phyloP scores from a whole-genome alignment of 2,113 vertebrate genomes.

The Heliornis fulica region DNA sequence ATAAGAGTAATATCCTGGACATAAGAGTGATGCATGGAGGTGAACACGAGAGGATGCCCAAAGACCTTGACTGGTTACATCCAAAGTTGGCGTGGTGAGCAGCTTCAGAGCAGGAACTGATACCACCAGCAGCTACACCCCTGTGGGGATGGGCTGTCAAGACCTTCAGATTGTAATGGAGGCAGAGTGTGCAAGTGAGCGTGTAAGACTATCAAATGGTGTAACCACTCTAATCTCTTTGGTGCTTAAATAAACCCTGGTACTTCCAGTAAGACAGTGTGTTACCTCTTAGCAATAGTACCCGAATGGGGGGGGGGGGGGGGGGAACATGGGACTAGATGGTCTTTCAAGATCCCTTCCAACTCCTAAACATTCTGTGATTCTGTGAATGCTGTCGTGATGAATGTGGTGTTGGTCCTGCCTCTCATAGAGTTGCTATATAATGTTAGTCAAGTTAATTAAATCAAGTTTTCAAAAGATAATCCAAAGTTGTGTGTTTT shows the following conservation, averaged over 20 bases:
- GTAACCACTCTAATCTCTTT: neutral
- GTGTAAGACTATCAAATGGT: neutral
- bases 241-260: neutral
- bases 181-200: neutral
- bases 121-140: neutral
- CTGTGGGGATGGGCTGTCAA: neutral
- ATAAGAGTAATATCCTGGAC: too few relatives aligned
- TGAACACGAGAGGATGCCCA: rapidly evolving
- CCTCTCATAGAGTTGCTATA: neutral
- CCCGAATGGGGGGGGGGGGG: too few relatives aligned
- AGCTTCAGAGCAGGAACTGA: neutral
- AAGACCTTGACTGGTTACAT: neutral
- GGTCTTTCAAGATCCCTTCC: too few relatives aligned
- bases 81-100: neutral
- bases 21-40: neutral
- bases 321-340: too few relatives aligned
- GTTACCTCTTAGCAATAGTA: neutral
- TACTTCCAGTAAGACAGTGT: neutral
- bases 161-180: neutral
- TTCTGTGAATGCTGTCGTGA: neutral
- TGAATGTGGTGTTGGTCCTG: neutral
- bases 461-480: neutral
- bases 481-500: neutral
- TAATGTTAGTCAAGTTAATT: neutral
- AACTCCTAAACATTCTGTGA: too few relatives aligned